These are phyloP conservation scores for Bombus cullumanus DNA, from an alignment of 1,140 invertebrate genomes.

Conservation along the genomic window DNA sequence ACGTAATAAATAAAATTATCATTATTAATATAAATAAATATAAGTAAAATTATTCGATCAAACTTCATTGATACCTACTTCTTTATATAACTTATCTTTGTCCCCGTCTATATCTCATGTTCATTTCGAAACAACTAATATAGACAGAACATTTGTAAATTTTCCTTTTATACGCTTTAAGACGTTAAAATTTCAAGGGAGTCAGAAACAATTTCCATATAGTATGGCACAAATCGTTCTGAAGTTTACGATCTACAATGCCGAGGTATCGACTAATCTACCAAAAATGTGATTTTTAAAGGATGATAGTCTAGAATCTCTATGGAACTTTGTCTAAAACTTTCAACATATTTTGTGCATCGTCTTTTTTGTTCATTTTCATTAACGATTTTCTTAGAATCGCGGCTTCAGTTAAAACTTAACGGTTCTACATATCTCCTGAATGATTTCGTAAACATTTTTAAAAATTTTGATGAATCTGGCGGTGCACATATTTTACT, in stretches of 20 bases:
- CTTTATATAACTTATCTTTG: too few relatives aligned
- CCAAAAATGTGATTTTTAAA: conserved; percentile 32
- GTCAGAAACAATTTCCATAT: conserved; percentile 19
- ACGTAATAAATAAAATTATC: too few relatives aligned
- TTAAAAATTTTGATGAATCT: not conserved
- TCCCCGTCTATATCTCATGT: not conserved
- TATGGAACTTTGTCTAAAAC: conserved; percentile 45
- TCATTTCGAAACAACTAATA: not conserved
- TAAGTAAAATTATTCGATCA: too few relatives aligned
- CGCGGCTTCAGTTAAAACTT: not conserved
- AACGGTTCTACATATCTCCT: not conserved
- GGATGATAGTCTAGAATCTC: conserved; percentile 32
- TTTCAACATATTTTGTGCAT: conserved; percentile 55
- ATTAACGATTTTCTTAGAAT: not conserved
- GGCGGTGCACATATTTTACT: conserved; percentile 13
- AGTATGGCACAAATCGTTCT: conserved; percentile 13
- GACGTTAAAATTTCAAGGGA: not conserved
- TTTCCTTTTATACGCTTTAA: not conserved
- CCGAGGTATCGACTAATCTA: conserved; percentile 43
- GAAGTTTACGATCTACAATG: conserved; percentile 30
- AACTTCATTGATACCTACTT: too few relatives aligned
- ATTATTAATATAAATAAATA: too few relatives aligned
- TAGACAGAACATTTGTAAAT: not conserved
- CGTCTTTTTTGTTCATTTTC: conserved; percentile 44
- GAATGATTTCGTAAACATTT: too few relatives aligned